phyloP scores from a whole-genome alignment of 2,113 vertebrate species.

The Tragelaphus scriptus region DNA sequence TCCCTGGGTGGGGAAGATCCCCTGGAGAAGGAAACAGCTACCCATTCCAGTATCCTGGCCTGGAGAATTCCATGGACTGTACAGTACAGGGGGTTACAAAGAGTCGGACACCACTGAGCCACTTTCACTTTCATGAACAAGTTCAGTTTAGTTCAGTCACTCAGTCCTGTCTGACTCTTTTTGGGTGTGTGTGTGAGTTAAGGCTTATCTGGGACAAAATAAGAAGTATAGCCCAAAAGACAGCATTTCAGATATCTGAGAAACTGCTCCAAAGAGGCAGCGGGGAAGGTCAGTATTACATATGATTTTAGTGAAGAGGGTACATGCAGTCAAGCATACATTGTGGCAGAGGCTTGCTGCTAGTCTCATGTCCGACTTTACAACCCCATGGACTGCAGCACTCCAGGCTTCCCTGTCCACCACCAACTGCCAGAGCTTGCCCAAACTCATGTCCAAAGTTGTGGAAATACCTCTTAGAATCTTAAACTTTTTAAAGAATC shows the following conservation, averaged over 20 bases:
- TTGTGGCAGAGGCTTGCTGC: neutral
- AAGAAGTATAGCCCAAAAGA: neutral
- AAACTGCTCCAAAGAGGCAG: neutral
- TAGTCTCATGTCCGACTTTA: neutral
- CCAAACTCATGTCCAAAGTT: neutral
- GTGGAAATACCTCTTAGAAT: neutral
- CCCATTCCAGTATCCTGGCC: neutral
- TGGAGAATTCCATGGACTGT: neutral
- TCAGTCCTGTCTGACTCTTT: neutral
- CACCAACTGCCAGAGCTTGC: neutral
- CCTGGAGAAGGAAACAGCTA: neutral
- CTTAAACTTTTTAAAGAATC: neutral
- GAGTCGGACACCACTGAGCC: accelerated
- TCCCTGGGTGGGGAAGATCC: neutral
- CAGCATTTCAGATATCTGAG: neutral
- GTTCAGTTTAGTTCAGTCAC: neutral
- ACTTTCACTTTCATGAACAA: neutral
- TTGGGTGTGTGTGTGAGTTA: neutral
- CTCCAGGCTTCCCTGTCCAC: neutral
- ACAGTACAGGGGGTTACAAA: accelerated
- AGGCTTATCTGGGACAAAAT: neutral
- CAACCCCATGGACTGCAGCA: neutral
- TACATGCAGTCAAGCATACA: neutral
- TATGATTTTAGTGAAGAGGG: neutral
- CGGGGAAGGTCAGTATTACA: neutral